phyloP scores from a whole-genome alignment of 2,797 vertebrate species.

The Glyptemys insculpta region DNA sequence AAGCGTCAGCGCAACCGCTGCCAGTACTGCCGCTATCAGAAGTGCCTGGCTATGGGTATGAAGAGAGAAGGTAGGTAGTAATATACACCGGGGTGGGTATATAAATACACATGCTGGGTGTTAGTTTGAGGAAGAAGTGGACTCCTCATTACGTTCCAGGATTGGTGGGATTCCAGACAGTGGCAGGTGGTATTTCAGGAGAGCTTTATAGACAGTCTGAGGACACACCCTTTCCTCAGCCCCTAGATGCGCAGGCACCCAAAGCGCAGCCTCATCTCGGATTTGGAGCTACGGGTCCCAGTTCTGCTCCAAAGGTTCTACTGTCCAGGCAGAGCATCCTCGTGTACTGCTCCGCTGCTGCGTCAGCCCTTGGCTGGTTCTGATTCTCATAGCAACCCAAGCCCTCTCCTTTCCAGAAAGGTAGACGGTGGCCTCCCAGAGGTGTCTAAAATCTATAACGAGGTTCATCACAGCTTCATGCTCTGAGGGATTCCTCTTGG shows the following conservation, averaged over 20 bases:
- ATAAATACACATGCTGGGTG: neutral
- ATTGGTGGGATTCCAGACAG: neutral
- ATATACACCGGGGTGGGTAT: neutral
- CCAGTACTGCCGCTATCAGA: constrained; percentile 94
- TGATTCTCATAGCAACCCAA: too few relatives aligned
- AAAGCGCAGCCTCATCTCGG: neutral
- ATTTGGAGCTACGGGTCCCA: neutral
- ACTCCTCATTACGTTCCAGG: neutral
- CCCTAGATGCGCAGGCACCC: neutral
- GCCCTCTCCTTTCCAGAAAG: too few relatives aligned
- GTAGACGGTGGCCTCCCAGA: neutral
- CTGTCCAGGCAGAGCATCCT: neutral
- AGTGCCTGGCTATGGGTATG: constrained; percentile 97
- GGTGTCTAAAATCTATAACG: neutral
- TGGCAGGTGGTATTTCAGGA: neutral
- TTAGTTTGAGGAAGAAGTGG: neutral
- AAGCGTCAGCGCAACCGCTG: constrained; percentile 97
- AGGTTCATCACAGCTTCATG: neutral
- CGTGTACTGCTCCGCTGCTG: too few relatives aligned
- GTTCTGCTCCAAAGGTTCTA: neutral
- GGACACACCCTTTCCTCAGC: neutral
- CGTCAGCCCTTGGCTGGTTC: neutral
- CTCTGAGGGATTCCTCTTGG: neutral
- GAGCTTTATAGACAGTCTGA: neutral
- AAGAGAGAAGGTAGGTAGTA: constrained; percentile 91